Base-by-base conservation (phyloP, 2,797 vertebrate genomes). In the Hippoglossus hippoglossus region DNA sequence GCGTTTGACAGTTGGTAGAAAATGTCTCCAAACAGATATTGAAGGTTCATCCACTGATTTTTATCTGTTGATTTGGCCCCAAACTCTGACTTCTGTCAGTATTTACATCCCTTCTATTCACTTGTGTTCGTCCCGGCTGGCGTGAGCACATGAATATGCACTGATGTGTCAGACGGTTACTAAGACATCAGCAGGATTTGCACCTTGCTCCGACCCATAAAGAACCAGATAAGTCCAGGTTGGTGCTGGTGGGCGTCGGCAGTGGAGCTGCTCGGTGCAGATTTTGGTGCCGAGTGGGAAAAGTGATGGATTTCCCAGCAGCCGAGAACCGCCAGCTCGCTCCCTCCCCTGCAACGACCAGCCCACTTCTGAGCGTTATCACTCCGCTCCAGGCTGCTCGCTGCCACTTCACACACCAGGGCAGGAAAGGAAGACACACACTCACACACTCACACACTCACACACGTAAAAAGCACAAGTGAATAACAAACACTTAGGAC, bases 231-330 rank as follows among this genome's bases (percentile, higher is more conserved):
- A n/a, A 21, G 46, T 63, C 54, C 19, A 13, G 58, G 57, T 58
- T 46, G 24, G 49, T 52, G 63, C 55, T 58, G 13, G 50, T 28
- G 25, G 67, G 68, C 53, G 67, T 71, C 52, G 75, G 62, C 71
- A 64, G 15, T 67, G 71, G 60, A 49, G 12, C 57, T 39, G 57
- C 61, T 56, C 39, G 59, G 41, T 53, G 73, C 85, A 75, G 74
- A 81, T 80, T 66, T 72, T 63, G 71, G 69, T 56, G 70, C 67
- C 59, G 81, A 83, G 87, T 72, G 77, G 75, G 86, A 79, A 87
- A 90, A 88, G 90, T 87, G 86, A 91, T 88, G 82, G 85, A 91
- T 91, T 93, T 91, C 89, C 91, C 91, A 92, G 73, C 75, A 79
- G 63, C 83, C 26, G 65, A 66, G 82, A 65, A 63, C 49, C 71